Evolutionary conservation across 37 sponge, comb jelly and placozoan species (phyloP).

Genomic region (Agelas oroides): DNA sequence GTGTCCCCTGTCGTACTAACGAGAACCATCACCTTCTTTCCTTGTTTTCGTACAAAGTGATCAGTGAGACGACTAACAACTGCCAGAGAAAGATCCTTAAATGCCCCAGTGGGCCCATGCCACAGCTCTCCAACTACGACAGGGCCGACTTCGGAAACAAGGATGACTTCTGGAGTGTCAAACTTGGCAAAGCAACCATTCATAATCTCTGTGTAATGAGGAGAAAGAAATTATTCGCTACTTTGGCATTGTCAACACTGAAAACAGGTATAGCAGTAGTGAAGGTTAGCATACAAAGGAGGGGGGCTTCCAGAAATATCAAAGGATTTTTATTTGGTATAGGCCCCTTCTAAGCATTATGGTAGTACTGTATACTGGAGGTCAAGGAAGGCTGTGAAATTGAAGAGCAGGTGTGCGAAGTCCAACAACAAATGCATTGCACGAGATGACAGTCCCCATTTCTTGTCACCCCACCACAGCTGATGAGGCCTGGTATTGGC

Average conservation of each 20-base stretch:
- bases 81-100: constrained; percentile 72
- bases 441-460: too few species aligned
- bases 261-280: not conserved
- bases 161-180: constrained; percentile 38
- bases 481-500: too few species aligned
- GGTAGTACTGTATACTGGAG: too few species aligned
- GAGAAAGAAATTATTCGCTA: not conserved
- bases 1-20: constrained; percentile 81
- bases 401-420: too few species aligned
- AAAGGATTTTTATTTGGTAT: too few species aligned
- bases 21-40: constrained; percentile 33
- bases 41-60: constrained; percentile 44
- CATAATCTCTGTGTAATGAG: constrained; percentile 30
- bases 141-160: constrained; percentile 30
- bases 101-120: constrained; percentile 81
- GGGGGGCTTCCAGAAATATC: too few species aligned
- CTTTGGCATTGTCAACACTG: not conserved
- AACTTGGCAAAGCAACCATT: constrained; percentile 45
- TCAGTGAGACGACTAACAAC: constrained; percentile 40
- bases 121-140: constrained; percentile 60
- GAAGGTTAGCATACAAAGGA: too few species aligned
- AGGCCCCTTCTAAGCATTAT: too few species aligned
- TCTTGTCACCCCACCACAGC: too few species aligned
- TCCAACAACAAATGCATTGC: too few species aligned
- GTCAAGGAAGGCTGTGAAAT: too few species aligned